A percentile compares a stretch with the other conserved stretches of the same genome.
These are phyloP conservation scores for Heliconius erato DNA, from an alignment of 2,888 invertebrate genomes.

Conservation along the genomic window DNA sequence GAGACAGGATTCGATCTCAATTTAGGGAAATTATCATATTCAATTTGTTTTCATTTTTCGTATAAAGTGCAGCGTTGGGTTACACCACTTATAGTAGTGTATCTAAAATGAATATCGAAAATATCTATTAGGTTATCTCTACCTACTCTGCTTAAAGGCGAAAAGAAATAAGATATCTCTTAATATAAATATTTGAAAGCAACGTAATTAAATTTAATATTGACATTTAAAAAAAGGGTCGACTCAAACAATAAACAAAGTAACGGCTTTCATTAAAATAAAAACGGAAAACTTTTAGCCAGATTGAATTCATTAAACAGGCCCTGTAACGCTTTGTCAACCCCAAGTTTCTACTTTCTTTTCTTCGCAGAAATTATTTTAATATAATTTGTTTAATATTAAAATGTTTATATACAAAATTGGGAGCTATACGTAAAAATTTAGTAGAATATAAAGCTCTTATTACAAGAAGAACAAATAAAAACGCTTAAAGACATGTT, in stretches of 20 bases:
- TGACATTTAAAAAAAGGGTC: conserved; percentile 16
- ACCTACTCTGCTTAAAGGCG: neutral
- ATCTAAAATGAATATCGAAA: too few relatives aligned
- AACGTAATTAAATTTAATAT: conserved; percentile 17
- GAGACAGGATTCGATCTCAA: too few relatives aligned
- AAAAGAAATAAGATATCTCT: neutral
- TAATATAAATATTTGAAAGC: neutral
- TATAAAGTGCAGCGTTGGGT: too few relatives aligned
- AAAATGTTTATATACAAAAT: neutral
- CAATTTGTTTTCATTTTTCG: too few relatives aligned
- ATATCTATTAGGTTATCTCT: too few relatives aligned
- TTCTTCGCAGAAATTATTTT: neutral
- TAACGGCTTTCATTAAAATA: conserved; percentile 9
- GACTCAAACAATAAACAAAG: conserved; percentile 13
- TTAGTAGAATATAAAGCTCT: neutral
- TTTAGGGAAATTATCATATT: too few relatives aligned
- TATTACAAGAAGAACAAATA: neutral
- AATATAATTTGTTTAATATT: neutral
- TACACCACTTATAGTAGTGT: too few relatives aligned
- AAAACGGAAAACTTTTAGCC: conserved; percentile 12
- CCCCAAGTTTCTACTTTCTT: neutral
- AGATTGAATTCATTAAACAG: conserved; percentile 18
- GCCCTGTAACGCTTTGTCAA: conserved; percentile 15
- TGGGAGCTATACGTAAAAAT: neutral
- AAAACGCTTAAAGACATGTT: too few relatives aligned